Conservation (phyloP, 2,113 vertebrate genomes). For the Lagopus muta region DNA sequence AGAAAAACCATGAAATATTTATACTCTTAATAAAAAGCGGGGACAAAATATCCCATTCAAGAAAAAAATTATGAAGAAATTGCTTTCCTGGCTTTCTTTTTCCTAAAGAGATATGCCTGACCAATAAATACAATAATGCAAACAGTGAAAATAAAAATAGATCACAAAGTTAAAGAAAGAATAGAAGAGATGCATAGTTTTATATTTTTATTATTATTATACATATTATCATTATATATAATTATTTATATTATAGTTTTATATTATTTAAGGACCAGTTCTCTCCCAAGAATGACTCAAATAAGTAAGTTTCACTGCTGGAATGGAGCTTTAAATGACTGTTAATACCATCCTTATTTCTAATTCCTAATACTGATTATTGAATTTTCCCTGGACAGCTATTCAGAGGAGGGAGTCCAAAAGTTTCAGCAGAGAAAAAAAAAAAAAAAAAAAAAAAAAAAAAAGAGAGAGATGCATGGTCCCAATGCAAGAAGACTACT, state of each 20-base stretch:
- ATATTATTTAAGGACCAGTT: not conserved
- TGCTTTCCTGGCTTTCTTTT: not conserved
- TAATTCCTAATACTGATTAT: not conserved
- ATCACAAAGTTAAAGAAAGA: not conserved
- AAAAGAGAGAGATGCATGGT: not conserved
- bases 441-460: not conserved
- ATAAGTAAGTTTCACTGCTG: not conserved
- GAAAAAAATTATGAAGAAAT: not conserved
- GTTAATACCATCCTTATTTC: not conserved
- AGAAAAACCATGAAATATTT: not conserved
- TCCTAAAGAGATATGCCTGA: not conserved
- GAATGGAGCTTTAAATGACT: not conserved
- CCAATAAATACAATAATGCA: not conserved
- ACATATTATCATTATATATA: no score
- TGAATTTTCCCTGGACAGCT: rapidly evolving
- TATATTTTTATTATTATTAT: not conserved
- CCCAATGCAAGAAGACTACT: not conserved
- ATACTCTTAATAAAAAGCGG: not conserved
- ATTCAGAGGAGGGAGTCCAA: not conserved
- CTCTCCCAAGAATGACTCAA: not conserved
- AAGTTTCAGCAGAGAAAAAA: not conserved
- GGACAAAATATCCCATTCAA: not conserved
- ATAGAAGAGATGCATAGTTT: not conserved
- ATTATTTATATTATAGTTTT: not conserved
- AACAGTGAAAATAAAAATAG: not conserved